phyloP scores from a whole-genome alignment of 1,140 invertebrate genomes.

The Panonychus citri region DNA sequence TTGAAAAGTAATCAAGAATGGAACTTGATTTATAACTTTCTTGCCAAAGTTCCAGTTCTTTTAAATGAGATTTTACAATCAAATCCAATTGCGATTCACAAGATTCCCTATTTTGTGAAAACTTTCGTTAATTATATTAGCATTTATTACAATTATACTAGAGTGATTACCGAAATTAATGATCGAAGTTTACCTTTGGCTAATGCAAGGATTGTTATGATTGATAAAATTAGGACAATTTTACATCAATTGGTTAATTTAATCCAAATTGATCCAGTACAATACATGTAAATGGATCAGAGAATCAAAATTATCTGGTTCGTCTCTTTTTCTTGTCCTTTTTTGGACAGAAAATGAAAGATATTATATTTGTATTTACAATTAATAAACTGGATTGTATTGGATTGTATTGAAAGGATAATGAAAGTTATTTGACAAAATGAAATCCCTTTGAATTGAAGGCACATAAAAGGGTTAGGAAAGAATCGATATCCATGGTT shows the following conservation, averaged over 20 bases:
- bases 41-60: no score
- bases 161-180: not conserved
- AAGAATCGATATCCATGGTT: conserved; percentile 89
- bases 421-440: no score
- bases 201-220: not conserved
- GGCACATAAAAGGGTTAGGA: conserved; percentile 56
- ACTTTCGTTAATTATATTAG: not conserved
- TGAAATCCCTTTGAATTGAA: conserved; percentile 77
- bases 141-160: not conserved
- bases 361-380: no score
- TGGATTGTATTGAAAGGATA: no score
- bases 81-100: no score
- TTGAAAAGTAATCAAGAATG: no score
- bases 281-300: not conserved
- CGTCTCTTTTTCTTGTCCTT: no score
- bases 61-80: no score
- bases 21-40: no score
- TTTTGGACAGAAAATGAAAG: no score
- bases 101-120: not conserved
- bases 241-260: not conserved
- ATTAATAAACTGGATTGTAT: no score
- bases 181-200: not conserved
- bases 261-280: not conserved
- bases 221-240: not conserved
- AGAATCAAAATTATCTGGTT: no score